A percentile compares a stretch with the other conserved stretches of the same genome.
Evolutionary conservation across 2,888 invertebrate genomes (phyloP).

Genomic region (Oscheius sp.): DNA sequence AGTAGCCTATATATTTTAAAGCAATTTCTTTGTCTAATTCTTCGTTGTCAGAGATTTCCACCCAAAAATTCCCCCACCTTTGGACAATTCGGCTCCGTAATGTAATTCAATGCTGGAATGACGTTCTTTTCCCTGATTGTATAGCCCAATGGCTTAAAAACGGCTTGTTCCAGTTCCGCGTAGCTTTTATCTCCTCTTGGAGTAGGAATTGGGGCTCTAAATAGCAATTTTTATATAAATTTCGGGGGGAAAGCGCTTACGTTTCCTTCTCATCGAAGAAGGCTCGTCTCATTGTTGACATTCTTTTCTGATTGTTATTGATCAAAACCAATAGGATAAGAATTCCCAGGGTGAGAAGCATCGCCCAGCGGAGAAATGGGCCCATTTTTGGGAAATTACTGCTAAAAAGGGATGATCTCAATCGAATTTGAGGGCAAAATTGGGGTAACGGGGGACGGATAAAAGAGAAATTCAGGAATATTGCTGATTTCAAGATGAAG

Average conservation of each 20-base stretch:
- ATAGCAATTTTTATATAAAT: background rate
- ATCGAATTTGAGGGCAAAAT: too few species aligned
- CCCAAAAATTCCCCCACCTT: background rate
- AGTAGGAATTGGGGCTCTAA: conserved; percentile 2
- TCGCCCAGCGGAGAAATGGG: background rate
- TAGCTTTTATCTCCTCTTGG: conserved; percentile 6
- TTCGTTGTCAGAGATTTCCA: background rate
- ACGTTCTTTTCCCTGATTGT: background rate
- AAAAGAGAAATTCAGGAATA: too few species aligned
- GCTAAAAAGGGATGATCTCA: too few species aligned
- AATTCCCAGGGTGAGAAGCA: background rate
- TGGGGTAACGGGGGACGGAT: too few species aligned
- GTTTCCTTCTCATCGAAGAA: background rate
- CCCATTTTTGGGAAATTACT: conserved; percentile 1
- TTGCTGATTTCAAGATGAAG: too few species aligned
- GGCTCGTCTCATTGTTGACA: background rate
- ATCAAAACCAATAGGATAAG: background rate
- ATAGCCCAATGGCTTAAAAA: conserved; percentile 23
- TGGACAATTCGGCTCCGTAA: conserved; percentile 13
- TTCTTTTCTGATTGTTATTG: background rate
- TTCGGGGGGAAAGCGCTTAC: background rate
- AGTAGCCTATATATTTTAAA: too few species aligned
- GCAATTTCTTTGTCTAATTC: too few species aligned
- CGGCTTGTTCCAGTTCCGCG: background rate
- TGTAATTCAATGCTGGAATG: conserved; percentile 22